Evolutionary conservation across 2,113 vertebrate species (phyloP).

Genomic region (Grammomys surdaster): DNA sequence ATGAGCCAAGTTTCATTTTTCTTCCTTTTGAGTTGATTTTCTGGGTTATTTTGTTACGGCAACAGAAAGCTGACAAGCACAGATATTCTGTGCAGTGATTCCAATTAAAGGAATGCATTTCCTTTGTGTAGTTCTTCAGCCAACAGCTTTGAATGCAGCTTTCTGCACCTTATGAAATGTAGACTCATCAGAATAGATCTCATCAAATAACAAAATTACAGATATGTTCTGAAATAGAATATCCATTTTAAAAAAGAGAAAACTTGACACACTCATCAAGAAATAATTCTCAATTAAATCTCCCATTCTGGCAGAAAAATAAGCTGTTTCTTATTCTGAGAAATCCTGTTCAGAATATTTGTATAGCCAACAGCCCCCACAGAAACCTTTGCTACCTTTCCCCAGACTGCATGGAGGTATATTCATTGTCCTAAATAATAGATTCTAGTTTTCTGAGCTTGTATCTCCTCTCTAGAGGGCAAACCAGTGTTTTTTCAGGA

Average conservation of each 20-base stretch:
- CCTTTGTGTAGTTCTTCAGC: not conserved
- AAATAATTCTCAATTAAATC: not conserved
- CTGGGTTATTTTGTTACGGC: not conserved
- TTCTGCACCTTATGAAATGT: not conserved
- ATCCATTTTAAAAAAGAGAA: not conserved
- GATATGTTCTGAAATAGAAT: not conserved
- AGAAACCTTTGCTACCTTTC: not conserved
- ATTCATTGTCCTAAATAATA: not conserved
- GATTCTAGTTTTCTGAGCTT: not conserved
- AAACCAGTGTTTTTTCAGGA: not conserved
- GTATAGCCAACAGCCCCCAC: not conserved
- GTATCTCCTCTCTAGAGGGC: not conserved
- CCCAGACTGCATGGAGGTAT: too few relatives aligned
- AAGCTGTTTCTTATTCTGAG: not conserved
- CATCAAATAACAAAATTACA: not conserved
- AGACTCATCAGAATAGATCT: not conserved
- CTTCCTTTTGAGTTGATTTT: not conserved
- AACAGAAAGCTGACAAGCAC: not conserved
- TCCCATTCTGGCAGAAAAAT: not conserved
- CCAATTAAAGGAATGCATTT: not conserved
- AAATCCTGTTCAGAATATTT: not conserved
- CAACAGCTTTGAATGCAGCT: too few relatives aligned
- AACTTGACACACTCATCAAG: not conserved
- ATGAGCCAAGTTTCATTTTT: not conserved
- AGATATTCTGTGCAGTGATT: not conserved